Evolutionary conservation across 2,797 vertebrate genomes (phyloP).

Genomic region (Oreonectes daqikongensis): DNA sequence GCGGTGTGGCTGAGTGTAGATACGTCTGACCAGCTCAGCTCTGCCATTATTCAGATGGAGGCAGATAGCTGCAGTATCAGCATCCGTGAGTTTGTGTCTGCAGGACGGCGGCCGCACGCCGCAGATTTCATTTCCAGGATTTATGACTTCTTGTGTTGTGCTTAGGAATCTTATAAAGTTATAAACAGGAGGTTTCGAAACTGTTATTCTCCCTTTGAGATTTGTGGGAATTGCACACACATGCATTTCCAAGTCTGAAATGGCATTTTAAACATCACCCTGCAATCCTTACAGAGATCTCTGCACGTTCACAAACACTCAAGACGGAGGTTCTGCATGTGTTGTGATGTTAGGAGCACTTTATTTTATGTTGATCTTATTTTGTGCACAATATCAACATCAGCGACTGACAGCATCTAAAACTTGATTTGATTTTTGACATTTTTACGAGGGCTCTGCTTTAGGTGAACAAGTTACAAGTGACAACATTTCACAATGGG

Average conservation of each 20-base stretch:
- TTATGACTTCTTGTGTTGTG: conserved; percentile 45
- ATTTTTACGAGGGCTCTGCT: background rate
- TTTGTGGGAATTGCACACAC: conserved; percentile 48
- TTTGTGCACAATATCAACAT: background rate
- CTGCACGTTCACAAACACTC: background rate
- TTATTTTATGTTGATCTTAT: background rate
- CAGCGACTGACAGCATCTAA: background rate
- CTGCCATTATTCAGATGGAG: conserved; percentile 45
- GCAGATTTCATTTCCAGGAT: conserved; percentile 52
- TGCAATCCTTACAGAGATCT: conserved; percentile 11
- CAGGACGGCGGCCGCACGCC: too few species aligned
- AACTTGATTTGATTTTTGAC: background rate
- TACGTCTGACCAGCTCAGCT: conserved; percentile 7
- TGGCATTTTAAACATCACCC: conserved; percentile 16
- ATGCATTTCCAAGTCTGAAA: conserved; percentile 32
- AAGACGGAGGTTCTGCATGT: background rate
- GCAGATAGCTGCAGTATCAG: conserved; percentile 40
- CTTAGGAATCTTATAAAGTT: conserved; percentile 17
- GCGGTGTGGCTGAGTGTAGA: conserved; percentile 7
- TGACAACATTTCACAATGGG: background rate
- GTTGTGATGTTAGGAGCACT: background rate
- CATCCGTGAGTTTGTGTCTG: conserved; percentile 16
- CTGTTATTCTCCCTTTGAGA: conserved; percentile 12
- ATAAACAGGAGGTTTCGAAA: conserved; percentile 28
- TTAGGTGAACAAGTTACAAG: background rate